Evolutionary conservation across 2,113 vertebrate species (phyloP).

Genomic region (Thinocorus orbignyianus): DNA sequence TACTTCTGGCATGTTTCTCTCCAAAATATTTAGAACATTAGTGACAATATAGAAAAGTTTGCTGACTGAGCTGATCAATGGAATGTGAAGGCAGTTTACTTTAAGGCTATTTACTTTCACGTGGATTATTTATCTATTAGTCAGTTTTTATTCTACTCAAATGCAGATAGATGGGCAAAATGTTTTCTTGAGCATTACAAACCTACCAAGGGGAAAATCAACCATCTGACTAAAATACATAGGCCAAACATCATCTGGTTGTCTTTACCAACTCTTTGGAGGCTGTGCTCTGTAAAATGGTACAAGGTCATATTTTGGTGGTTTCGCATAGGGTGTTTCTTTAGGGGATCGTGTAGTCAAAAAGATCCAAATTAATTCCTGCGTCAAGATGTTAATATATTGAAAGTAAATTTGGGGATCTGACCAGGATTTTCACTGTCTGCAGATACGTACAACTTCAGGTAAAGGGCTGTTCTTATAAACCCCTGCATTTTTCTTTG

Average conservation of each 20-base stretch:
- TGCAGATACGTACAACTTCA: conserved; percentile 45
- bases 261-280: conserved; percentile 72
- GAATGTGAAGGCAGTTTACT: conserved; percentile 83
- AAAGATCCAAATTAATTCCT: conserved; percentile 70
- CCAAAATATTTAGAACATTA: conserved; percentile 79
- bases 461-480: conserved; percentile 59
- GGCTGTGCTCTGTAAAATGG: conserved; percentile 73
- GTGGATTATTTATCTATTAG: conserved; percentile 81
- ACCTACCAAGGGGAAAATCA: conserved; percentile 79
- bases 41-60: conserved; percentile 75
- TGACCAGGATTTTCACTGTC: conserved; percentile 62
- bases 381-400: conserved; percentile 54
- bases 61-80: conserved; percentile 81
- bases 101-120: conserved; percentile 80
- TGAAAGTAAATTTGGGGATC: conserved; percentile 64
- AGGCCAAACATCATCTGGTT: conserved; percentile 74
- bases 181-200: conserved; percentile 79
- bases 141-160: conserved; percentile 80
- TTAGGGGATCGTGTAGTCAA: conserved; percentile 59
- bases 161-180: conserved; percentile 79
- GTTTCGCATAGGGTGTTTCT: conserved; percentile 65
- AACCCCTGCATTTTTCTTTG: conserved; percentile 39
- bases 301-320: conserved; percentile 72
- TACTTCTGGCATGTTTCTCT: conserved; percentile 70
- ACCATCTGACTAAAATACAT: conserved; percentile 76